Base-by-base conservation (phyloP, 2,113 vertebrate species). In the Nycticebus coucang region DNA sequence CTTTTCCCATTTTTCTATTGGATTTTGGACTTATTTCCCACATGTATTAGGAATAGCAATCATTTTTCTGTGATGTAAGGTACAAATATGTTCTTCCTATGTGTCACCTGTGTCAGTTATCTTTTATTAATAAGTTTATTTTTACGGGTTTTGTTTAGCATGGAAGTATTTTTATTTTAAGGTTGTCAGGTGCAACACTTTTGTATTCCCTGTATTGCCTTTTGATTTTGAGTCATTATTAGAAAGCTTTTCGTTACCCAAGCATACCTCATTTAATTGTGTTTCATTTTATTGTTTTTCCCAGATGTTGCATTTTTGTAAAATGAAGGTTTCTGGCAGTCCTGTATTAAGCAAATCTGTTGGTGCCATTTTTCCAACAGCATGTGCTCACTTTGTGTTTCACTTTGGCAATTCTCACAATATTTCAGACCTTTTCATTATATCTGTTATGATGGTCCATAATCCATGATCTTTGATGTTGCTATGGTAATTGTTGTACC, bases 221-320 rank as follows among this genome's bases (percentile, higher is more conserved):
- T 93, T 93, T 37, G 50, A 93, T 91, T 96, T 87, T 91, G 60
- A 83, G 45, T 87, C 62, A 69, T 22, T 28, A 5, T 94, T 94
- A 74, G 64, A 50, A 80, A 68, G 41, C 33, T 33, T 66, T 66
- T 59, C 33, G 35, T 66, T 62, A 41, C 82, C 22, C 22, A 7
- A 2, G 22, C 60, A 12, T 64, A 64, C 60, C 60, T 10, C 60
- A 64, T 64, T 62, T 26, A 28, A 64, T 64, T 64, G 60, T 11
- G 26, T 24, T 64, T 64, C 24, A 64, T 64, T 28, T 64, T 62
- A 62, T 62, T 64, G 60, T 4, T 4, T 24, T 64, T 64, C 60
- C 24, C 60, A 64, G 60, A 64, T 64, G 12, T 28, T 64, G 60
- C 60, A 28, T 64, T 64, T 64, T 26, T 62, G 24, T 64, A 26